Conservation (phyloP, 2,113 vertebrate species). For the Rhinogobius similis region DNA sequence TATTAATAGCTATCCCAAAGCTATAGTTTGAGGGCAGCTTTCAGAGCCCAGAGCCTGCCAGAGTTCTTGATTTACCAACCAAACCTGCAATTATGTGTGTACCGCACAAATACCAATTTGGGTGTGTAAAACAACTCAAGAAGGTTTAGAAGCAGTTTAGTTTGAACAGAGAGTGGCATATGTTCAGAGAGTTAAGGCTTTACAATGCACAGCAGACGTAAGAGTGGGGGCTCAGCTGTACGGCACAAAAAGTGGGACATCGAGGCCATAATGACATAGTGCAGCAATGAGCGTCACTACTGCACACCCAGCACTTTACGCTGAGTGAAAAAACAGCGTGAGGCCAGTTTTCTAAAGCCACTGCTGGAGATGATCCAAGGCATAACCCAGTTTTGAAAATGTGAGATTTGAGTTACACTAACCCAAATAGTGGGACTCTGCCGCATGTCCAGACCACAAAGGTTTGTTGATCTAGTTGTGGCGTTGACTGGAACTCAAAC, state of each 20-base stretch:
- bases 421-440: constrained; percentile 46
- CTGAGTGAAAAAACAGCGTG: constrained; percentile 47
- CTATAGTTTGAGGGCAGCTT: constrained; percentile 79
- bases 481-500: constrained; percentile 62
- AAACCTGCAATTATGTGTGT: constrained; percentile 78
- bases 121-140: constrained; percentile 77
- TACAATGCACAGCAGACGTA: constrained; percentile 49
- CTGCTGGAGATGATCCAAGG: not conserved
- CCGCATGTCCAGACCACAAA: constrained; percentile 43
- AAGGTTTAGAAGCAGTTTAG: constrained; percentile 63
- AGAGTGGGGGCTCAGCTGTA: constrained; percentile 35
- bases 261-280: constrained; percentile 66
- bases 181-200: constrained; percentile 44
- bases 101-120: constrained; percentile 82
- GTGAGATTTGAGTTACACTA: constrained; percentile 14
- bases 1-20: constrained; percentile 79
- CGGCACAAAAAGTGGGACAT: constrained; percentile 25
- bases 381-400: constrained; percentile 24
- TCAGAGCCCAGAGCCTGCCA: constrained; percentile 72
- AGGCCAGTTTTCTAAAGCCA: constrained; percentile 45
- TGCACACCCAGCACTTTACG: constrained; percentile 61
- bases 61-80: constrained; percentile 77
- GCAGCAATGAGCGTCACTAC: constrained; percentile 33
- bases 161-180: constrained; percentile 49
- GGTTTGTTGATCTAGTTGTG: constrained; percentile 66